Evolutionary conservation across 1,140 invertebrate species (phyloP), one percentile per base, ranked within the genome.

Genomic region (Drosophila oshimai): DNA sequence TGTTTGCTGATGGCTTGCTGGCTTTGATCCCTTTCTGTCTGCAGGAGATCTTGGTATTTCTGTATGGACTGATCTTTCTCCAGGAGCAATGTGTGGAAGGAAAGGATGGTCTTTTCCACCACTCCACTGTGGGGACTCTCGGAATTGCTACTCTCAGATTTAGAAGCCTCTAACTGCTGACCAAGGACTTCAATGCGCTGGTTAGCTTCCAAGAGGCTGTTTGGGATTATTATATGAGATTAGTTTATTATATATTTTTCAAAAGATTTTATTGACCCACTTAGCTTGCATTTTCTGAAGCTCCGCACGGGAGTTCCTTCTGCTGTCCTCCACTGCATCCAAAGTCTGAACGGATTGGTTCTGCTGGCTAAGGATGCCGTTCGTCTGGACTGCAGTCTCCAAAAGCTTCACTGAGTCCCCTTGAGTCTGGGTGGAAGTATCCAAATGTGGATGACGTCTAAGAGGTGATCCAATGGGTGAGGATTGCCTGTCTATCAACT

Each of bases 41-140:
- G 89, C 22, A 91, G 45, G 1, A 91, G 24, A 29, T 91, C 84
- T 55, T 90, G 90, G 69, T 88, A 90, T 44, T 90, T 89, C 2
- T 78, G 76, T 10, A 91, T 88, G 20, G 90, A 83, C 26, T 88
- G 80, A 60, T 91, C 90, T 65, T 91, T 91, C 45, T 91, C 90
- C 5, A 75, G 42, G 2, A 91, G 72, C 17, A 91, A 26, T 0
- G 88, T 79, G 24, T 91, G 90, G 29, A 91, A 86, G 2, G 90
- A 91, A 4, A 90, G 36, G 3, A 91, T 91, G 0, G 90, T 91
- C 49, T 90, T 87, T 29, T 90, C 87, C 9, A 81, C 80, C 3
- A 81, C 62, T 5, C 74, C 76, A 37, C 74, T 84, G 15, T 81
- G 80, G 1, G 74, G 77, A 28, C 74, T 81, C 5, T 80, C 79